Evolutionary conservation across 2,888 invertebrate genomes (phyloP), one percentile per base, ranked within the genome.

Genomic region (Melinaea marsaeus): DNA sequence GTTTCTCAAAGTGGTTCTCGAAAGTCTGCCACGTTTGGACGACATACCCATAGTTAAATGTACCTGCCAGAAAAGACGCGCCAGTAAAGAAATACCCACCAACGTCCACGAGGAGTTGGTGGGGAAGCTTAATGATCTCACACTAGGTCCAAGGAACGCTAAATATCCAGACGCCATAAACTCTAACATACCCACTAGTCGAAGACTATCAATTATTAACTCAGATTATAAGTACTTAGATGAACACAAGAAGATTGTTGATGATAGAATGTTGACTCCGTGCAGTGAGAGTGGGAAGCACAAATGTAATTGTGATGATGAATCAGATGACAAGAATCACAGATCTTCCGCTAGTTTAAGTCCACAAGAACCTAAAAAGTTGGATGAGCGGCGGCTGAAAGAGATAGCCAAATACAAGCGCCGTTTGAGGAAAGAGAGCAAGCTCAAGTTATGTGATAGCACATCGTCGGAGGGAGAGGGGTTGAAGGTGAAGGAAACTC

Each of bases 201-300:
- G 81, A n/a, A 73, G 82, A 13, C 75, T 80, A 60, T 79, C 84
- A 37, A 76, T 80, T 32, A 76, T 80, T 13, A 78, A 74, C 46
- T 69, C 78, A 0, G 75, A 78, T 57, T 76, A 76, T 62, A 63
- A 76, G n/a, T 74, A 74, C 64, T 72, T 77, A 71, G 61, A 77
- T 0, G 75, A 78, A 69, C 58, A 76, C 0, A 75, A 78, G 22
- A 72, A 76, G 22, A 72, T 94, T 55, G 84, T 95, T 13, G 95
- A 95, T 75, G 95, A 95, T 74, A 87, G 95, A 69, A 93, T 95
- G 92, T 92, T 93, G 71, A 93, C 93, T 0, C 89, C 92, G 0
- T 95, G 95, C 83, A 94, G 93, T 71, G 92, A 94, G 71, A 95
- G 92, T 64, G 95, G 95, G 0, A 95, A 95, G 79, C 95, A 95